Evolutionary conservation across 2,888 invertebrate genomes (phyloP).

Genomic region (Orthosia gothica): DNA sequence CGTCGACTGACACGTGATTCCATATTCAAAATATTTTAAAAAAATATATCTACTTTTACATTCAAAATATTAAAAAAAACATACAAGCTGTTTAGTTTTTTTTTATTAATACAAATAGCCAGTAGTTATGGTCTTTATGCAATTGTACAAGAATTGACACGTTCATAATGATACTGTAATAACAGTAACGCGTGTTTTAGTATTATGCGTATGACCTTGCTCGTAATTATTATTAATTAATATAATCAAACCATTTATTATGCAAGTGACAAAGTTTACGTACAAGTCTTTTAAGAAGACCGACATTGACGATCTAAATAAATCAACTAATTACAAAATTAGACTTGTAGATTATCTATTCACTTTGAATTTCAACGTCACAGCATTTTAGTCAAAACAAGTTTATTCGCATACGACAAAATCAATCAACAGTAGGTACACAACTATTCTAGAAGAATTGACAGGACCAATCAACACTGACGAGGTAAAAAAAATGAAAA

Average conservation of each 20-base stretch:
- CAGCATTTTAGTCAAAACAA: neutral
- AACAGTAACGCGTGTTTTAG: constrained; percentile 30
- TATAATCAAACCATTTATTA: constrained; percentile 7
- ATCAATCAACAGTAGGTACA: neutral
- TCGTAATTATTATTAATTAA: constrained; percentile 22
- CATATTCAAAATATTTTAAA: neutral
- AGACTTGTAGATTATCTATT: neutral
- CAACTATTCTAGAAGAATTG: neutral
- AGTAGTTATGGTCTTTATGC: constrained; percentile 29
- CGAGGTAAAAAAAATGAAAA: neutral
- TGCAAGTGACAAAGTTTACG: constrained; percentile 2
- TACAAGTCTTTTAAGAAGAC: neutral
- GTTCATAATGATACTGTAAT: constrained; percentile 31
- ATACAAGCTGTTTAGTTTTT: too few species aligned
- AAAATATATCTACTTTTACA: neutral
- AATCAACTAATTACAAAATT: neutral
- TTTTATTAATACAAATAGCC: too few species aligned
- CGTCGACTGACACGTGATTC: neutral
- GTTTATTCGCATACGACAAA: neutral
- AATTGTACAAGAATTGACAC: constrained; percentile 20
- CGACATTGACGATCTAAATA: constrained; percentile 2
- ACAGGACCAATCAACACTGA: constrained; percentile 13
- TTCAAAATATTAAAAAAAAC: too few species aligned
- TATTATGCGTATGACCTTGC: constrained; percentile 33
- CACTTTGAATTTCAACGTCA: neutral